Percentiles rank a stretch among this genome's conserved stretches.
Conservation (phyloP, 1,140 invertebrate genomes). For the Odontomachus brunneus region DNA sequence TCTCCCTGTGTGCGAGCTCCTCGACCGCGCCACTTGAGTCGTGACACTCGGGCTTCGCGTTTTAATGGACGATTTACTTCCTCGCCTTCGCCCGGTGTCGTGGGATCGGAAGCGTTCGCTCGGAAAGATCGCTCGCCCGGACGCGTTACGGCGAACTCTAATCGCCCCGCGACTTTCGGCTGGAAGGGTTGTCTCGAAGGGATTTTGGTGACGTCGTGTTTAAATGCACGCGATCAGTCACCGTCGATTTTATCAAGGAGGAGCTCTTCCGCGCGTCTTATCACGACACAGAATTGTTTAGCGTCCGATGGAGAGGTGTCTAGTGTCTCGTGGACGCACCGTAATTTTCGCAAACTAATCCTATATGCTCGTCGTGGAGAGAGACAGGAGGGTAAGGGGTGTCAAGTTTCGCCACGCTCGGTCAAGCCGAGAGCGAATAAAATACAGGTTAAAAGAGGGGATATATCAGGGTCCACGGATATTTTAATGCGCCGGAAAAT, state of each 20-base stretch:
- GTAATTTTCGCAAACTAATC: slow-evolving; percentile 32
- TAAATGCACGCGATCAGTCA: slow-evolving; percentile 21
- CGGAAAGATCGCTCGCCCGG: slow-evolving; percentile 52
- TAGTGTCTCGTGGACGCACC: not conserved
- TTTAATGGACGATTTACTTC: slow-evolving; percentile 72
- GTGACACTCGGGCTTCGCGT: slow-evolving; percentile 40
- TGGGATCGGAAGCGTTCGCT: slow-evolving; percentile 46
- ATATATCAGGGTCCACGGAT: not conserved
- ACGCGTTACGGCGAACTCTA: slow-evolving; percentile 37
- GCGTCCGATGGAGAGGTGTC: not conserved
- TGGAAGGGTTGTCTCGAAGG: not conserved
- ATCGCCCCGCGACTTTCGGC: slow-evolving; percentile 22
- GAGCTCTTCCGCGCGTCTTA: not conserved
- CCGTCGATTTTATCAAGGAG: slow-evolving; percentile 31
- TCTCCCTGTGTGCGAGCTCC: not conserved
- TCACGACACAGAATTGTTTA: slow-evolving; percentile 9
- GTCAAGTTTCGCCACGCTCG: slow-evolving; percentile 12
- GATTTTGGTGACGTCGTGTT: slow-evolving; percentile 1
- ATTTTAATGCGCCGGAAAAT: slow-evolving; percentile 9
- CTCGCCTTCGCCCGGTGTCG: slow-evolving; percentile 49
- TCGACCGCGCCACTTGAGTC: slow-evolving; percentile 12
- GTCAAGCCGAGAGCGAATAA: not conserved
- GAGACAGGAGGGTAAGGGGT: not conserved
- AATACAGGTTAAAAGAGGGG: not conserved
- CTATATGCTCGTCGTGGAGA: not conserved